These are phyloP conservation scores for Sinosuthora webbiana DNA, from an alignment of 2,113 vertebrate species.

Conservation along the genomic window DNA sequence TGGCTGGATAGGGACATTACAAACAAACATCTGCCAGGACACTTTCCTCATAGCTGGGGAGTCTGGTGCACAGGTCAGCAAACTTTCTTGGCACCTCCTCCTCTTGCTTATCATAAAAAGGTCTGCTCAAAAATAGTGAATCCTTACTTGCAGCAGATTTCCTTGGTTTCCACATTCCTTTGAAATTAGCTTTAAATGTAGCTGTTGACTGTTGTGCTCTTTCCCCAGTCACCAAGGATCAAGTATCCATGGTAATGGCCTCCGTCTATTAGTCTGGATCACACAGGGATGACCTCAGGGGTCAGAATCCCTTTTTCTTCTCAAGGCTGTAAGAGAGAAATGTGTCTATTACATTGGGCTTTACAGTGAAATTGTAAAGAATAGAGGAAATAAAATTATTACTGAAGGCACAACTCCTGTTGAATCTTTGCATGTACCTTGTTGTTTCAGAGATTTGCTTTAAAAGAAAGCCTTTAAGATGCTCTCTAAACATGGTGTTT, in stretches of 20 bases:
- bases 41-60: not conserved
- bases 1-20: not conserved
- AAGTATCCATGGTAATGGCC: slow-evolving; percentile 5
- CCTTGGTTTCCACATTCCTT: not conserved
- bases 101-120: not conserved
- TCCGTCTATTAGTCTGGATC: not conserved
- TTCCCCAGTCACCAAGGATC: not conserved
- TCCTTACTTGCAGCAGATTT: not conserved
- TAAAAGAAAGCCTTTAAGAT: not conserved
- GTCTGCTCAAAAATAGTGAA: not conserved
- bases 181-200: not conserved
- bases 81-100: not conserved
- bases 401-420: not conserved
- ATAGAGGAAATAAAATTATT: not conserved
- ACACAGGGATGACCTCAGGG: not conserved
- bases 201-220: not conserved
- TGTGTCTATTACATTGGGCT: not conserved
- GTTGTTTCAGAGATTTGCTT: not conserved
- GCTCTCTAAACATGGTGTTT: not conserved
- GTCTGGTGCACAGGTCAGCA: not conserved
- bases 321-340: not conserved
- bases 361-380: not conserved
- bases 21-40: not conserved
- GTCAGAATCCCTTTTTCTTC: not conserved
- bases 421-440: not conserved